These are phyloP conservation scores for Agrilus planipennis DNA, from an alignment of 1,140 invertebrate species.

Conservation along the genomic window DNA sequence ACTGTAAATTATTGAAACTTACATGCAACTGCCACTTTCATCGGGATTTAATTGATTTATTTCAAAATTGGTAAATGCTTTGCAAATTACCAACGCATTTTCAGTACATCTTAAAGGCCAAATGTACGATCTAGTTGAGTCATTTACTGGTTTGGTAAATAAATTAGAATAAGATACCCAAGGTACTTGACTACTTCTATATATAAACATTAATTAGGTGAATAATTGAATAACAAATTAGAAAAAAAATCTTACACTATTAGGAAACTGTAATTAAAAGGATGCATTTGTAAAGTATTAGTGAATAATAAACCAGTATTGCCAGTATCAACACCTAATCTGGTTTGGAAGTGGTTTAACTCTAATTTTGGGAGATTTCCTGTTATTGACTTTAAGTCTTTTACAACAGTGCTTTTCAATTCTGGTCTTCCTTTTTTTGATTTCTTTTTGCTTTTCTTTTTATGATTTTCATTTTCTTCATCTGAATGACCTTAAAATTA, in stretches of 20 bases:
- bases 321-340: slow-evolving; percentile 13
- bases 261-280: slow-evolving; percentile 16
- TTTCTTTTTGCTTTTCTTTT: slow-evolving; percentile 18
- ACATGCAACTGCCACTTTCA: slow-evolving; percentile 32
- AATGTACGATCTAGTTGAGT: not conserved
- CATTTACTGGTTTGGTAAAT: not conserved
- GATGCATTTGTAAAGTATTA: slow-evolving; percentile 16
- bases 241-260: slow-evolving; percentile 16
- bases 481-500: slow-evolving; percentile 12
- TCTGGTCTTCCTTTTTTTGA: slow-evolving; percentile 30
- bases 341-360: slow-evolving; percentile 15
- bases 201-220: not conserved
- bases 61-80: slow-evolving; percentile 36
- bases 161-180: not conserved
- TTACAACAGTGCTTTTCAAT: slow-evolving; percentile 13
- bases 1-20: slow-evolving; percentile 5
- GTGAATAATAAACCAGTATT: slow-evolving; percentile 21
- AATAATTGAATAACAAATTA: not conserved
- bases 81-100: not conserved
- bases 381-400: slow-evolving; percentile 11
- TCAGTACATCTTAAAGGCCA: not conserved
- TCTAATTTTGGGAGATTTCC: slow-evolving; percentile 15
- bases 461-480: slow-evolving; percentile 15
- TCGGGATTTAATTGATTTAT: slow-evolving; percentile 41
- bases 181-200: slow-evolving; percentile 1